These are phyloP conservation scores for Rhodophaea formosa DNA, from an alignment of 2,888 invertebrate genomes.

Conservation along the genomic window DNA sequence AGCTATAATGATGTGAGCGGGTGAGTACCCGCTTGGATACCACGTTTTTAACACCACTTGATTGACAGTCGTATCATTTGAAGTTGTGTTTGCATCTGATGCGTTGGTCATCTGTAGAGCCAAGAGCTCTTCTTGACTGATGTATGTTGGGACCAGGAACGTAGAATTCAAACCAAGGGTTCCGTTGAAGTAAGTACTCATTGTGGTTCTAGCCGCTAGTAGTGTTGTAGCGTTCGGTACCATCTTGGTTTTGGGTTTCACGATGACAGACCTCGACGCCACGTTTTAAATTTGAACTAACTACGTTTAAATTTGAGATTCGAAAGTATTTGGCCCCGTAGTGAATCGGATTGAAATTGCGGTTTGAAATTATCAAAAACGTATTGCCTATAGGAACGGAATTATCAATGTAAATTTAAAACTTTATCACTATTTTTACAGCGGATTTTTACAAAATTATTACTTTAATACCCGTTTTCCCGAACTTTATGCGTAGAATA, in stretches of 20 bases:
- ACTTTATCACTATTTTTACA: slow-evolving; percentile 36
- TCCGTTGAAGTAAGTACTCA: slow-evolving; percentile 53
- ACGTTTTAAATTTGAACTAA: slow-evolving; percentile 35
- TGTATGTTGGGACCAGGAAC: slow-evolving; percentile 75
- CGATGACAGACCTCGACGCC: slow-evolving; percentile 28
- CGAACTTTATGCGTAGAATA: slow-evolving; percentile 44
- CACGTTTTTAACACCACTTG: slow-evolving; percentile 80
- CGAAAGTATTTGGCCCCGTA: slow-evolving; percentile 59
- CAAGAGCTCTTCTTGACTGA: slow-evolving; percentile 81
- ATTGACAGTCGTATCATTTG: slow-evolving; percentile 76
- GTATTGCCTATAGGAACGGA: slow-evolving; percentile 68
- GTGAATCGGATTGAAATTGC: slow-evolving; percentile 23
- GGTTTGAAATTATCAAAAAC: slow-evolving; percentile 31
- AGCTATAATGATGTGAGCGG: slow-evolving; percentile 93
- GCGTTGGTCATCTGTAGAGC: slow-evolving; percentile 79
- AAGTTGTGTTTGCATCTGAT: slow-evolving; percentile 69
- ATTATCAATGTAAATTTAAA: slow-evolving; percentile 32
- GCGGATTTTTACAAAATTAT: slow-evolving; percentile 30
- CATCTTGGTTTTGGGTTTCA: slow-evolving; percentile 48
- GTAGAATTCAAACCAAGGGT: slow-evolving; percentile 62
- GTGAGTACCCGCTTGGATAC: slow-evolving; percentile 95
- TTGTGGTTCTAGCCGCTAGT: slow-evolving; percentile 51
- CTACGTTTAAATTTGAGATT: slow-evolving; percentile 35
- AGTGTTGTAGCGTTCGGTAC: slow-evolving; percentile 55
- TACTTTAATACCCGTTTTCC: slow-evolving; percentile 51